Evolutionary conservation across 2,113 vertebrate genomes (phyloP), one percentile per base, ranked within the genome.

Genomic region (Xiphophorus maculatus): DNA sequence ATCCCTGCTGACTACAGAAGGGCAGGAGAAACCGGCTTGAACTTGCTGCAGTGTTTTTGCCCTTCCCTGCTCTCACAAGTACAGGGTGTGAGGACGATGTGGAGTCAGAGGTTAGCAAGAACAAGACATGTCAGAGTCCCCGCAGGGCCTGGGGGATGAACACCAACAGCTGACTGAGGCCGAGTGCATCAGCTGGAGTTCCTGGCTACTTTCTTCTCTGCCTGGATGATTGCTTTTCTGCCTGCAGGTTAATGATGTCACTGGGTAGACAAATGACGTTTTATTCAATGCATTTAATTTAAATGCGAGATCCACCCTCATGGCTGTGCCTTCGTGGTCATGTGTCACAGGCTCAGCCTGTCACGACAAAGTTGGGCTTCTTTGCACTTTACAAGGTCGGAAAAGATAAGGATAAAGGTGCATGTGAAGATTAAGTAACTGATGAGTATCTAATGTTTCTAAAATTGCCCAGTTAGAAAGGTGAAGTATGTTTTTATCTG

Each of bases 321-420:
- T 25, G 51, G 7, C 5, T 54, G 22, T 54, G 22, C 25, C 51
- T 54, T 54, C 9, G 9, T 25, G 51, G 33, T 96, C 94, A 42
- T 92, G 95, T 54, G 95, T 97, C 92, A 96, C 17, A 22, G 19
- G 95, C 95, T 35, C 90, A 97, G 33, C 96, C 93, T 3, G 95
- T 97, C 13, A 86, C 97, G 33, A 87, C 89, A 68, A 95, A 96
- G 80, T 89, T 97, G 33, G 96, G 96, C 29, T 95, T 96, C 87
- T 96, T 97, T 37, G 96, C 96, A 67, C 94, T 96, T 79, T 96
- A 96, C 83, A 96, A 96, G 95, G 96, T 97, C 94, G 19, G 64
- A 79, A 74, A 48, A 13, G 10, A 9, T 37, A 37, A 37, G 35
- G 35, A 10, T 37, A 7, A 37, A 14, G 40, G 11, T 42, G 40